Evolutionary conservation across 2,797 vertebrate species (phyloP).

Genomic region (Gymnodraco acuticeps): DNA sequence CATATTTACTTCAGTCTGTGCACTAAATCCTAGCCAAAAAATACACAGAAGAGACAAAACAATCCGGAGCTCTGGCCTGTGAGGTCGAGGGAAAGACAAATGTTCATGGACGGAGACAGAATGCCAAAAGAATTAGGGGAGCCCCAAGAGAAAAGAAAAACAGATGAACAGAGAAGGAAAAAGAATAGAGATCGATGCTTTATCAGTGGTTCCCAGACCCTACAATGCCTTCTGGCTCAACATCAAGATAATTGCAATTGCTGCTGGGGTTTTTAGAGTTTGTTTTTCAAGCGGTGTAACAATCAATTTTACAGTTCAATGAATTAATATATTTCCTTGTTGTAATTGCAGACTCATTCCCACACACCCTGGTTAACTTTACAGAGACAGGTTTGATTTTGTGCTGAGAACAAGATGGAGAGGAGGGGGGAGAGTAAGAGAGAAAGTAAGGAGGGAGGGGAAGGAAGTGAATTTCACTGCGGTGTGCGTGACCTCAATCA

Average conservation of each 20-base stretch:
- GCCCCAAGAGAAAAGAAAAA: constrained; percentile 22
- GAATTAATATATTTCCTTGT: constrained; percentile 57
- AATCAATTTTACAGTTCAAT: constrained; percentile 66
- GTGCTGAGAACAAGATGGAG: constrained; percentile 5
- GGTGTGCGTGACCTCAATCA: background rate
- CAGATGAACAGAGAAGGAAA: constrained; percentile 34
- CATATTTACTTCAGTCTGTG: constrained; percentile 16
- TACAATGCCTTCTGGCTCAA: constrained; percentile 52
- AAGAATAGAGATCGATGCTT: constrained; percentile 44
- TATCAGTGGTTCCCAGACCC: constrained; percentile 65
- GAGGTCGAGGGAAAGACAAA: constrained; percentile 15
- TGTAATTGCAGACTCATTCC: constrained; percentile 51
- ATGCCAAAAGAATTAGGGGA: constrained; percentile 15
- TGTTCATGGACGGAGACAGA: constrained; percentile 13
- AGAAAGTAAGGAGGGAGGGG: background rate
- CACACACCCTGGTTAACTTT: constrained; percentile 45
- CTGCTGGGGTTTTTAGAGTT: constrained; percentile 20
- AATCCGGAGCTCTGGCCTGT: constrained; percentile 7
- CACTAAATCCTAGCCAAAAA: constrained; percentile 1
- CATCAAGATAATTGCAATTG: constrained; percentile 56
- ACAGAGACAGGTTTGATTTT: constrained; percentile 18
- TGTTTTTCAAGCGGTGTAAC: constrained; percentile 23
- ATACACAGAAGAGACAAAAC: background rate
- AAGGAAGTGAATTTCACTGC: constrained; percentile 15
- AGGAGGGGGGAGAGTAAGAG: no score